phyloP scores from a whole-genome alignment of 2,888 invertebrate genomes.

The Iselma pallidipennis region DNA sequence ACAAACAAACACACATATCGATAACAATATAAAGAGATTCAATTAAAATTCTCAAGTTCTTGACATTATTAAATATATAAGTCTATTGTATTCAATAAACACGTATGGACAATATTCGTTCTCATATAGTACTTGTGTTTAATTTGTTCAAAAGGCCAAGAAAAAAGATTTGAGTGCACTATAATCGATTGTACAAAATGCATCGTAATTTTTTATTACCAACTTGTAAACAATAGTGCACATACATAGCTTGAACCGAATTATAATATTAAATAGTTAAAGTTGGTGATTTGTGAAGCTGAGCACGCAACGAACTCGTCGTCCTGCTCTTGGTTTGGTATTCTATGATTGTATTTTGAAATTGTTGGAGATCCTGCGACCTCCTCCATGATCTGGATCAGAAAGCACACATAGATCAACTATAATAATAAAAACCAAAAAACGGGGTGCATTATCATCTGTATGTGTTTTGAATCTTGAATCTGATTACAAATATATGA shows the following conservation, averaged over 20 bases:
- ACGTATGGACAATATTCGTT: no score
- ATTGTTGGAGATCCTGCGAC: slow-evolving; percentile 33
- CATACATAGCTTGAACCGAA: slow-evolving; percentile 47
- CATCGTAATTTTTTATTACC: slow-evolving; percentile 39
- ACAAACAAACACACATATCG: background rate
- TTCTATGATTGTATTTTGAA: slow-evolving; percentile 31
- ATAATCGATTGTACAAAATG: slow-evolving; percentile 30
- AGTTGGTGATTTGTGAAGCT: slow-evolving; percentile 39
- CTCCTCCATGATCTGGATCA: slow-evolving; percentile 40
- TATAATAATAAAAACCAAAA: no score
- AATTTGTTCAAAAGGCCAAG: no score
- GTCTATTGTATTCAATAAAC: slow-evolving; percentile 23
- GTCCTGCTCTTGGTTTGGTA: slow-evolving; percentile 28
- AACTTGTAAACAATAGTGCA: slow-evolving; percentile 45
- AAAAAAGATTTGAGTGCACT: background rate
- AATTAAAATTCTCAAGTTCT: background rate
- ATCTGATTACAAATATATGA: no score
- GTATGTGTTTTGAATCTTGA: background rate
- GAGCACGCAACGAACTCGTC: slow-evolving; percentile 38
- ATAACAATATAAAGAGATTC: background rate
- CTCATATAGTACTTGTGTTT: no score
- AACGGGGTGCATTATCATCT: background rate
- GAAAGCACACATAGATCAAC: background rate
- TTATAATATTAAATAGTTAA: slow-evolving; percentile 43
- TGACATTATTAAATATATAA: slow-evolving; percentile 17